phyloP scores from a whole-genome alignment of 1,140 invertebrate genomes.

The Drosophila sp. region DNA sequence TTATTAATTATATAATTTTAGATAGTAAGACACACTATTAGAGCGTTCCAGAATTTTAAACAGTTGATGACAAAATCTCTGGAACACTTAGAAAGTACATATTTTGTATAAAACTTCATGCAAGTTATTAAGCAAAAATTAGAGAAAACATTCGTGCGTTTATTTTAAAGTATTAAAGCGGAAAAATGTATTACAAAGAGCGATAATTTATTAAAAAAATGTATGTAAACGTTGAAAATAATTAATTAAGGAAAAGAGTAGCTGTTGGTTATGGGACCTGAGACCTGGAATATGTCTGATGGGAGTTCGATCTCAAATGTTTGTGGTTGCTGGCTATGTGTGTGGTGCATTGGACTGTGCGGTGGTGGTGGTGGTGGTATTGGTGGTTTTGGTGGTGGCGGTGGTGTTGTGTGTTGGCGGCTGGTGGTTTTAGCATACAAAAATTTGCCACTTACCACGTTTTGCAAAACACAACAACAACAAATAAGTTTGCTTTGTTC shows the following conservation, averaged over 20 bases:
- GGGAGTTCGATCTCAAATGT: not conserved
- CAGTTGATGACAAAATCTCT: no score
- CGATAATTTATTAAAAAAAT: not conserved
- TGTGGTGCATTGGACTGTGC: slow-evolving; percentile 21
- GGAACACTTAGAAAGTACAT: no score
- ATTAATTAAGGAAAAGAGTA: slow-evolving; percentile 1
- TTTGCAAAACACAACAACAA: slow-evolving; percentile 51
- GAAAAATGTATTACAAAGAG: not conserved
- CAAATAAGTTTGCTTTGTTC: slow-evolving; percentile 45
- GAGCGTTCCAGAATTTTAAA: not conserved
- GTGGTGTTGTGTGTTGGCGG: slow-evolving; percentile 12
- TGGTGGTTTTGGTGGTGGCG: slow-evolving; percentile 38
- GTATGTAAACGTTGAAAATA: not conserved
- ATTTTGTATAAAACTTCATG: not conserved
- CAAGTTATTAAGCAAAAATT: not conserved
- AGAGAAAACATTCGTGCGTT: slow-evolving; percentile 23
- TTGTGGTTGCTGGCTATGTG: not conserved
- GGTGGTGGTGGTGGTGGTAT: slow-evolving; percentile 18
- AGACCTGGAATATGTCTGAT: not conserved
- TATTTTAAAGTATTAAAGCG: slow-evolving; percentile 10
- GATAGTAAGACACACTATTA: not conserved
- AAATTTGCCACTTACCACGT: slow-evolving; percentile 78
- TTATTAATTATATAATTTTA: not conserved
- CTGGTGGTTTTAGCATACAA: slow-evolving; percentile 53
- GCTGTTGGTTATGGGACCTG: not conserved